phyloP scores from a whole-genome alignment of 2,797 vertebrate species.

The Enteromius treurensis region DNA sequence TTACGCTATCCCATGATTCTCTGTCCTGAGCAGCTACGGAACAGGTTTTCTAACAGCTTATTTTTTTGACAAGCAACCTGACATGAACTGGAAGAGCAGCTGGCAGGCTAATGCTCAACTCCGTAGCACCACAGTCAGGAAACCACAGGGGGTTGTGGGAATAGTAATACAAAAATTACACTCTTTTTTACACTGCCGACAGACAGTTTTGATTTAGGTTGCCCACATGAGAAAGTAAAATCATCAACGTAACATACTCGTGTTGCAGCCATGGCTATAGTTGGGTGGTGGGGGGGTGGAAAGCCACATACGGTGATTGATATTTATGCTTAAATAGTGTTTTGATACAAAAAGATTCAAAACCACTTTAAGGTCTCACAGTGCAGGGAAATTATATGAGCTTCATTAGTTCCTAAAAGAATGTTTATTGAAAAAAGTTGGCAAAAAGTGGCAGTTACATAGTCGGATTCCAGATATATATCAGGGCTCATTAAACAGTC shows the following conservation, averaged over 20 bases:
- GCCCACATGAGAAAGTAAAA: constrained; percentile 1
- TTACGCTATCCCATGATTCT: constrained; percentile 37
- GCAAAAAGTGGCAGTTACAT: constrained; percentile 11
- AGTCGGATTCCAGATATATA: constrained; percentile 17
- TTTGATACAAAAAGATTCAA: not conserved
- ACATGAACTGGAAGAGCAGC: constrained; percentile 58
- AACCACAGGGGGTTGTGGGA: constrained; percentile 41
- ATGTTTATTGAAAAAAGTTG: constrained; percentile 7
- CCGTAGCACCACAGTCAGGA: constrained; percentile 19
- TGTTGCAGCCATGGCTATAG: not conserved
- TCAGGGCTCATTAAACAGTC: constrained; percentile 27
- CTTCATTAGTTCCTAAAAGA: constrained; percentile 42
- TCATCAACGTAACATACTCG: constrained; percentile 34
- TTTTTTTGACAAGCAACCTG: constrained; percentile 50
- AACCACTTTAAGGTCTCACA: not conserved
- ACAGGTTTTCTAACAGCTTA: constrained; percentile 61
- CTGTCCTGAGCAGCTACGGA: constrained; percentile 58
- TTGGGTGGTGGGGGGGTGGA: not conserved
- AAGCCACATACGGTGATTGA: not conserved
- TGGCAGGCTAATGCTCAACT: constrained; percentile 53
- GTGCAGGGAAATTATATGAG: not conserved
- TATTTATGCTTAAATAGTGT: constrained; percentile 5
- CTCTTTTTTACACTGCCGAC: constrained; percentile 6
- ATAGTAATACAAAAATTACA: constrained; percentile 49
- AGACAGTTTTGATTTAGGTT: constrained; percentile 52